Base-by-base conservation (phyloP, 53 echinoderm and acorn worm species). In the Crossaster papposus region DNA sequence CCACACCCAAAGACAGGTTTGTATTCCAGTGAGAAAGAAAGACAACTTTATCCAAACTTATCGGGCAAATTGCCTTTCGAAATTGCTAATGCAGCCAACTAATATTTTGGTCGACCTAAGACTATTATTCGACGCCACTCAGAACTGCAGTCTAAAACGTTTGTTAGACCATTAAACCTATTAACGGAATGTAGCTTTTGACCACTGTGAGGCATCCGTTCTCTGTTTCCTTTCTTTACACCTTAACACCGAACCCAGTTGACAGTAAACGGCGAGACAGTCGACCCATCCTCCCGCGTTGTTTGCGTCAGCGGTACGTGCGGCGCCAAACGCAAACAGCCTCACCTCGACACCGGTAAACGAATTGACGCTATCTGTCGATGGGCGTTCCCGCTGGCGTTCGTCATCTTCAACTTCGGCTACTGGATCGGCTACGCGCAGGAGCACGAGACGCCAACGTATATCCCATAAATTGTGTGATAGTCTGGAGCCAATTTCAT, bases 401-500 rank as follows among this genome's bases (percentile, higher is more conserved):
- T 93, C 44, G 23, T 81, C 33, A 72, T 88, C 68, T 93, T 93
- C 79, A 93, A 93, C 51, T 31, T 80, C 17, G 93, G 80, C 13
- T 93, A 93, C 80, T 93, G 93, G 93, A 74, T 68, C 28, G 85
- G 90, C 37, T 93, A 90, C 51, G 29, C 53, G n/a, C 64, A 82
- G n/a, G 79, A 88, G 37, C 54, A 79, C 50, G 70, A 79, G 38
- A 65, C 10, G 23, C 72, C 73, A 0, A 52, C 73, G 32, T 85
- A 32, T 53, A 15, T 72, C 20, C 85, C 85, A 9, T 79, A n/a
- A 79, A 33, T 2, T 32, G 22, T 4, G n/a, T 11, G 22, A 28
- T 4, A 12, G 9, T 68, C 3, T 64, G 3, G n/a, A n/a, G n/a
- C n/a, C n/a, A n/a, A n/a, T n/a, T n/a, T n/a, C n/a, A n/a, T n/a